A percentile compares a stretch with the other conserved stretches of the same genome.
These are phyloP conservation scores for Pagrus major DNA, from an alignment of 2,113 vertebrate genomes.

Conservation along the genomic window DNA sequence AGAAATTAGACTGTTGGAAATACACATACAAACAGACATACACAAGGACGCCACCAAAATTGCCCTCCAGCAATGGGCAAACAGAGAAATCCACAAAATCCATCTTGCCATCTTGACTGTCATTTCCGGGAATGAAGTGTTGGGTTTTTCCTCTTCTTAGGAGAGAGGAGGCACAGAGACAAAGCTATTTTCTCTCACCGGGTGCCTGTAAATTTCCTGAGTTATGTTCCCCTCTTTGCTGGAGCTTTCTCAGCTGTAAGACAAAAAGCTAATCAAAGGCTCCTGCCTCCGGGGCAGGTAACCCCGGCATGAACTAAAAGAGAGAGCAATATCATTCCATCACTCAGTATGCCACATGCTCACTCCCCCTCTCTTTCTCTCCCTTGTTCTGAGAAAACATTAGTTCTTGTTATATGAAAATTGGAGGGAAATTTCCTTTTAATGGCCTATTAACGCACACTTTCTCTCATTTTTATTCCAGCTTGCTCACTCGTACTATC, in stretches of 20 bases:
- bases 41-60: not conserved
- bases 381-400: conserved; percentile 74
- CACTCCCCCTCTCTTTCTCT: conserved; percentile 52
- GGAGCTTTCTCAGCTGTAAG: conserved; percentile 85
- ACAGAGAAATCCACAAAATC: conserved; percentile 32
- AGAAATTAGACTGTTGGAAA: not conserved
- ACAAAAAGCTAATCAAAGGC: conserved; percentile 89
- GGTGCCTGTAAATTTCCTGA: conserved; percentile 75
- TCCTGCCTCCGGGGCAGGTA: conserved; percentile 86
- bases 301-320: conserved; percentile 88
- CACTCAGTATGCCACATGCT: conserved; percentile 81
- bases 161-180: conserved; percentile 66
- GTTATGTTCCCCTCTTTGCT: conserved; percentile 76
- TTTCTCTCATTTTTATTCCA: conserved; percentile 35
- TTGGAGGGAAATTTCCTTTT: conserved; percentile 80
- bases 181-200: conserved; percentile 74
- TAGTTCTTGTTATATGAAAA: conserved; percentile 79
- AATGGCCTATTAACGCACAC: conserved; percentile 77
- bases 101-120: conserved; percentile 23
- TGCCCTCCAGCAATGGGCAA: not conserved
- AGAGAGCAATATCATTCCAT: conserved; percentile 89
- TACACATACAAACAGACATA: not conserved
- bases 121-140: conserved; percentile 44
- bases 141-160: conserved; percentile 9
- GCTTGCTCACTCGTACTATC: conserved; percentile 27